Conservation (phyloP, 1,140 invertebrate genomes). For the Sinonovacula constricta region DNA sequence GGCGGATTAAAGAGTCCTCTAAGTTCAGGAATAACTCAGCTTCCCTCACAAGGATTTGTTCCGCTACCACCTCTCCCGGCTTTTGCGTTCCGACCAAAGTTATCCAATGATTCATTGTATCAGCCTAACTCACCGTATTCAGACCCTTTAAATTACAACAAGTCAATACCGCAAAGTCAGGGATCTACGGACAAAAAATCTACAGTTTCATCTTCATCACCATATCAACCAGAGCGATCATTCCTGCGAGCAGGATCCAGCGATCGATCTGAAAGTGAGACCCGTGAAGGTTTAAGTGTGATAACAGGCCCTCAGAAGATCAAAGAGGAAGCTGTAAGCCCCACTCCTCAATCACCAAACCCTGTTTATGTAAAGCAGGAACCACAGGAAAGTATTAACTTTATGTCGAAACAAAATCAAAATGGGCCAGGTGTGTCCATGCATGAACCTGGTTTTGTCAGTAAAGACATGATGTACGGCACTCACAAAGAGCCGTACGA, state of each 20-base stretch:
- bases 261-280: background rate
- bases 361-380: constrained; percentile 78
- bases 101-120: constrained; percentile 12
- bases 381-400: constrained; percentile 63
- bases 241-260: background rate
- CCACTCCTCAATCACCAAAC: constrained; percentile 75
- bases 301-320: constrained; percentile 31
- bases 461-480: background rate
- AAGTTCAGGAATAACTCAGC: background rate
- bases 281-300: constrained; percentile 2
- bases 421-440: constrained; percentile 5
- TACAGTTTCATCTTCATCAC: background rate
- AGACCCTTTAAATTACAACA: background rate
- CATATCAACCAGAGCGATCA: background rate
- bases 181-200: constrained; percentile 1
- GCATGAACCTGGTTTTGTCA: background rate
- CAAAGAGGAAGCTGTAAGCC: constrained; percentile 58
- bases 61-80: constrained; percentile 41
- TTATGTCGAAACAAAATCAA: constrained; percentile 32
- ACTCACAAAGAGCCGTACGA: constrained; percentile 16
- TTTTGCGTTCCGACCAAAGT: constrained; percentile 30
- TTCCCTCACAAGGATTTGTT: constrained; percentile 42
- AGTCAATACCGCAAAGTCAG: background rate
- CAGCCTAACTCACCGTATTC: constrained; percentile 14
- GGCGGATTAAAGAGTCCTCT: background rate